A percentile compares a stretch with the other conserved stretches of the same genome.
These are phyloP conservation scores for Ammodramus savannarum DNA, from an alignment of 2,113 vertebrate genomes.

Conservation along the genomic window DNA sequence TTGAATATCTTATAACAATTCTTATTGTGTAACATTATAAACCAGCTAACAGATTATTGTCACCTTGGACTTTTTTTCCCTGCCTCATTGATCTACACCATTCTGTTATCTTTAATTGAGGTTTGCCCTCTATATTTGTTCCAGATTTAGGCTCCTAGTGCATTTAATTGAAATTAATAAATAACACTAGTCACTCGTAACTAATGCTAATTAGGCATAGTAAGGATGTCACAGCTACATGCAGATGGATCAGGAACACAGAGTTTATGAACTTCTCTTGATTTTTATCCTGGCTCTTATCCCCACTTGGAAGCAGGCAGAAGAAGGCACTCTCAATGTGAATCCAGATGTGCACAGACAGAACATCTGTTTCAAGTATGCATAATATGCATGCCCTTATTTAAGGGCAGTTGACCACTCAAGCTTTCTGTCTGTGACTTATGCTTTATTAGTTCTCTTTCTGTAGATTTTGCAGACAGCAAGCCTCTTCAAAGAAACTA, in stretches of 20 bases:
- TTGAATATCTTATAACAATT: neutral
- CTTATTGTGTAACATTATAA: neutral
- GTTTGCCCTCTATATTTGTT: neutral
- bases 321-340: neutral
- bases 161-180: neutral
- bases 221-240: neutral
- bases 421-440: neutral
- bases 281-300: neutral
- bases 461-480: neutral
- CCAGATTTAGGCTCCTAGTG: rapidly evolving
- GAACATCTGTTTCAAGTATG: neutral
- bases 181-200: neutral
- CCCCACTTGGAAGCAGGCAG: neutral
- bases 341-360: neutral
- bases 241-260: neutral
- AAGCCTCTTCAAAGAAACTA: neutral
- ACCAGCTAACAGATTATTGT: neutral
- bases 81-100: neutral
- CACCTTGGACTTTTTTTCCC: neutral
- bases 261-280: neutral
- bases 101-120: neutral
- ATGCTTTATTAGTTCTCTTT: neutral
- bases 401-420: neutral
- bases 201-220: neutral
- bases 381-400: neutral